These are phyloP conservation scores for Heterohyrax brucei DNA, from an alignment of 2,797 vertebrate species.

Conservation along the genomic window DNA sequence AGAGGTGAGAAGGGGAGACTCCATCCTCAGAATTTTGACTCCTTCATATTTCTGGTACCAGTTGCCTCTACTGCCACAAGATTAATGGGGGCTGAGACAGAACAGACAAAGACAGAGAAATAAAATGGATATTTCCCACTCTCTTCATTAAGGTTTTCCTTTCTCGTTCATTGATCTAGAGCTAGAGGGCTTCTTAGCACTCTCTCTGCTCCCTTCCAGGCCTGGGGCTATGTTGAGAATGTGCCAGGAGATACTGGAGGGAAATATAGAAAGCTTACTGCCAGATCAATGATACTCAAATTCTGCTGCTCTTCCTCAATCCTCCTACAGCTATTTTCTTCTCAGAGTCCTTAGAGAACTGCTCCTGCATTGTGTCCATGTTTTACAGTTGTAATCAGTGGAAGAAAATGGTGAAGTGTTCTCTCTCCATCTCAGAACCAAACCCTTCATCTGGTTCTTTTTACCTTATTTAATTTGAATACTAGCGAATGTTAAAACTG, in stretches of 20 bases:
- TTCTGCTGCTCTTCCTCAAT: neutral
- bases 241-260: neutral
- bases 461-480: neutral
- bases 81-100: neutral
- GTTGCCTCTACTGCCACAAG: neutral
- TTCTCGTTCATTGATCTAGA: neutral
- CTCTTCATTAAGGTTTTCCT: neutral
- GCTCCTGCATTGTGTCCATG: too few relatives aligned
- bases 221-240: neutral
- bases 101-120: neutral
- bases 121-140: neutral
- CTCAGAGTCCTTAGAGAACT: neutral
- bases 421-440: neutral
- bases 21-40: neutral
- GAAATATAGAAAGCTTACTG: neutral
- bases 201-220: neutral
- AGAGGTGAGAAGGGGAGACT: neutral
- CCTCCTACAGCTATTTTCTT: neutral
- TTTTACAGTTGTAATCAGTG: neutral
- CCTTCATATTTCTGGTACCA: neutral
- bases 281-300: neutral
- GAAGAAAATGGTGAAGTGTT: neutral
- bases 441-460: neutral
- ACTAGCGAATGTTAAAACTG: neutral
- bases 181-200: neutral